Conservation (phyloP, 2,113 vertebrate genomes). For the Mungos mungo region DNA sequence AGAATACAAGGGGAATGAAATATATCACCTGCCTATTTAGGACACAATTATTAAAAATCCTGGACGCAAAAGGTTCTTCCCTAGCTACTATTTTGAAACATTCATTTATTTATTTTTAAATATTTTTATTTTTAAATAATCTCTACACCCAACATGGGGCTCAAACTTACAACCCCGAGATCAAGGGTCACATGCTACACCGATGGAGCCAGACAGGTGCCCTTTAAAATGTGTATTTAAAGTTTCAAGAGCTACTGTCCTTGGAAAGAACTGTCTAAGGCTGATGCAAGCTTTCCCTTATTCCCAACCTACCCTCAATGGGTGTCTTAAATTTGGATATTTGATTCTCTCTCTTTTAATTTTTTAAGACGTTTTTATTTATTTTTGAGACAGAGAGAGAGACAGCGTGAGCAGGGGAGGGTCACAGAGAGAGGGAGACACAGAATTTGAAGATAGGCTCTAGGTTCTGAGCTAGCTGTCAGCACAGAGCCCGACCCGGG, state of each 20-base stretch:
- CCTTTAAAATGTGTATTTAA: not conserved
- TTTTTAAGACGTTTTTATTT: no score
- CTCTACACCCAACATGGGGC: no score
- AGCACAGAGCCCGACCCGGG: no score
- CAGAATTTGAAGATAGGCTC: no score
- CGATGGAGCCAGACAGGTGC: no score
- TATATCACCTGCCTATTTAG: not conserved
- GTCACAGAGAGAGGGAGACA: no score
- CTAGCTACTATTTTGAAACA: not conserved
- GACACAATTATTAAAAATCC: not conserved
- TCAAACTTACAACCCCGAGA: no score
- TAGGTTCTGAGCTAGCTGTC: no score
- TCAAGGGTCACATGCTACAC: no score
- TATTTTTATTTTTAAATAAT: no score
- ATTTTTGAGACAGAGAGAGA: no score
- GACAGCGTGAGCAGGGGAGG: no score
- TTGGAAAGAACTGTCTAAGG: not conserved
- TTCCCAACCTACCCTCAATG: not conserved
- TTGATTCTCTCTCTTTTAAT: not conserved
- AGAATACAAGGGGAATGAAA: not conserved
- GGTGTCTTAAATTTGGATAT: not conserved
- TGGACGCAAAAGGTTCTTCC: not conserved
- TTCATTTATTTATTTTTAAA: not conserved
- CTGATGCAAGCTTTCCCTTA: not conserved
- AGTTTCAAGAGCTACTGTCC: not conserved